These are phyloP conservation scores for Bombyx huttoni DNA, from an alignment of 2,888 invertebrate genomes.

Conservation along the genomic window DNA sequence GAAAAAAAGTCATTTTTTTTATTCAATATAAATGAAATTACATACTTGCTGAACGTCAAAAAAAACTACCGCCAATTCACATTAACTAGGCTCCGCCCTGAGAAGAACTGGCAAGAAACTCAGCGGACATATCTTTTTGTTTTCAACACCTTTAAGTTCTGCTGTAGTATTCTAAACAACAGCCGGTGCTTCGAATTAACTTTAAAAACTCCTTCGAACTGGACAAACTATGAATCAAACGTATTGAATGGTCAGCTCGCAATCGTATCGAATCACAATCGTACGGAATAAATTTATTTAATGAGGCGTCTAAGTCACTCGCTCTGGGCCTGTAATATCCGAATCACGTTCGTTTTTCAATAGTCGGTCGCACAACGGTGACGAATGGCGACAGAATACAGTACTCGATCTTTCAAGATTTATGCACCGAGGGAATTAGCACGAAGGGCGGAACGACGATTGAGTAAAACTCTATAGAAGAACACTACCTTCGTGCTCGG, in stretches of 20 bases:
- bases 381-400: conserved; percentile 42
- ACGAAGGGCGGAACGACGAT: conserved; percentile 38
- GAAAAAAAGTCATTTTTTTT: too few species aligned
- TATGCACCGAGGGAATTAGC: conserved; percentile 37
- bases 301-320: conserved; percentile 53
- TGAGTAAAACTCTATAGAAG: conserved; percentile 23
- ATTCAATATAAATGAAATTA: too few species aligned
- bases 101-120: too few species aligned
- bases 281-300: conserved; percentile 55
- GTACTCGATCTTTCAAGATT: conserved; percentile 31
- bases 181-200: conserved; percentile 1
- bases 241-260: conserved; percentile 34
- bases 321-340: conserved; percentile 51
- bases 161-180: too few species aligned
- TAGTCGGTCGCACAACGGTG: conserved; percentile 31
- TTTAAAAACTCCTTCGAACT: conserved; percentile 23
- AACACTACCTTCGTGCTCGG: conserved; percentile 28
- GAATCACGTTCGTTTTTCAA: conserved; percentile 61
- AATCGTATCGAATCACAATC: conserved; percentile 57
- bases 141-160: too few species aligned
- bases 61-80: too few species aligned
- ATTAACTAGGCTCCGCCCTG: too few species aligned
- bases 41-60: too few species aligned
- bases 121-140: too few species aligned
- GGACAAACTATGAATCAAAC: conserved; percentile 35